Evolutionary conservation across 2,888 invertebrate genomes (phyloP).

Genomic region (Aricia artaxerxes): DNA sequence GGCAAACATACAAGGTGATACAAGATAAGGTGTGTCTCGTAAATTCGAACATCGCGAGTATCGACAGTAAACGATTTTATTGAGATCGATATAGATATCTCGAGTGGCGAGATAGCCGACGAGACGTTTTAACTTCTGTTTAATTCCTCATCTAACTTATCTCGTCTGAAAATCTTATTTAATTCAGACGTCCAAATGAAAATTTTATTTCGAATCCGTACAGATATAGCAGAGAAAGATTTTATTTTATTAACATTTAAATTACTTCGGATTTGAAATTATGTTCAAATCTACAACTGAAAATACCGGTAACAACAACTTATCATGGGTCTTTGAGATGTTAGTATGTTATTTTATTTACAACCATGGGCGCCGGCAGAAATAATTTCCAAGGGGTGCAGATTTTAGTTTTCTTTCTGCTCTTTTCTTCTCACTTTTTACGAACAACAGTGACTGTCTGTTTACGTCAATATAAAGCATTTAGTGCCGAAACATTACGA

Average conservation of each 20-base stretch:
- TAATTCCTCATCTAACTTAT: constrained; percentile 15
- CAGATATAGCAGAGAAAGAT: background rate
- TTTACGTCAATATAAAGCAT: too few species aligned
- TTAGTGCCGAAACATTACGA: too few species aligned
- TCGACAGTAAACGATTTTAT: constrained; percentile 28
- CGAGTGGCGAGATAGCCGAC: background rate
- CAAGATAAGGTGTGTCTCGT: constrained; percentile 25
- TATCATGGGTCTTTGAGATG: too few species aligned
- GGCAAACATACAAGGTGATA: constrained; percentile 27
- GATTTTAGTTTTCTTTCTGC: too few species aligned
- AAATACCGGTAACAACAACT: too few species aligned
- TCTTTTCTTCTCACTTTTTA: too few species aligned
- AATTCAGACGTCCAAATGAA: background rate
- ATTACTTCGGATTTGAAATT: too few species aligned
- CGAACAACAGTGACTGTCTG: too few species aligned
- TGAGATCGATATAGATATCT: constrained; percentile 20
- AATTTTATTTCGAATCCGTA: background rate
- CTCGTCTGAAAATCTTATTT: constrained; percentile 19
- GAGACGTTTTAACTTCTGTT: constrained; percentile 12
- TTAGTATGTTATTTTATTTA: too few species aligned
- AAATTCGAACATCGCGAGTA: constrained; percentile 16
- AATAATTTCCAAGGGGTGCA: too few species aligned
- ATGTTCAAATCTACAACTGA: too few species aligned
- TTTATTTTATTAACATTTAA: background rate
- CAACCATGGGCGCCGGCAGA: too few species aligned